Conservation (phyloP, 1,140 invertebrate species). For the Sinella curviseta region DNA sequence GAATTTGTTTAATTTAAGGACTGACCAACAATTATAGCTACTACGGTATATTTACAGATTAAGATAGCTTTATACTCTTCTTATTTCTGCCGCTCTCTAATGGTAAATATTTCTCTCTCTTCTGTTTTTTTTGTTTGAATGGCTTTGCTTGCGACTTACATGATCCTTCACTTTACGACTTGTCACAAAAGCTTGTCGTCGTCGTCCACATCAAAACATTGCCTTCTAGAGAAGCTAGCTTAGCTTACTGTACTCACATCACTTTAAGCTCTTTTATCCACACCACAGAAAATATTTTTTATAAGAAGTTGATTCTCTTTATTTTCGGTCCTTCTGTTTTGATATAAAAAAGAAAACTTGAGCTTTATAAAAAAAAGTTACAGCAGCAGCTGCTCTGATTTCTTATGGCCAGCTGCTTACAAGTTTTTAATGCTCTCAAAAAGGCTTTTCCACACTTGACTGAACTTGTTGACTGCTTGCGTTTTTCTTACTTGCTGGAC, state of each 20-base stretch:
- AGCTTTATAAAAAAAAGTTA: too few species aligned
- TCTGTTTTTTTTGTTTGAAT: neutral
- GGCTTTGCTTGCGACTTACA: neutral
- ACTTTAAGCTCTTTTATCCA: too few species aligned
- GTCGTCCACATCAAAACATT: neutral
- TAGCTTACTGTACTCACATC: too few species aligned
- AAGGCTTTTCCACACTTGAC: neutral
- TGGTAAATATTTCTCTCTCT: too few species aligned
- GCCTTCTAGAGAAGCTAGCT: neutral
- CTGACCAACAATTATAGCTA: too few species aligned
- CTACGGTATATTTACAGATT: neutral
- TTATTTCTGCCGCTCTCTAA: neutral
- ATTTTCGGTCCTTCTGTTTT: too few species aligned
- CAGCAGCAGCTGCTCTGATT: conserved; percentile 4
- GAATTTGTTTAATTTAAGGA: too few species aligned
- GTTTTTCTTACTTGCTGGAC: too few species aligned
- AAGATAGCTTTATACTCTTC: neutral
- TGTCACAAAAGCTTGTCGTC: conserved; percentile 9
- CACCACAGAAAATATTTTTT: too few species aligned
- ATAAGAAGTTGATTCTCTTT: too few species aligned
- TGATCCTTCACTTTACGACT: conserved; percentile 25
- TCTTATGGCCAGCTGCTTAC: neutral
- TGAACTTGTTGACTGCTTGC: conserved; percentile 5
- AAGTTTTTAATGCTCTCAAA: neutral
- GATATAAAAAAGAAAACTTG: too few species aligned